Evolutionary conservation across 2,113 vertebrate species (phyloP).

Genomic region (Nannobrachium achirus): DNA sequence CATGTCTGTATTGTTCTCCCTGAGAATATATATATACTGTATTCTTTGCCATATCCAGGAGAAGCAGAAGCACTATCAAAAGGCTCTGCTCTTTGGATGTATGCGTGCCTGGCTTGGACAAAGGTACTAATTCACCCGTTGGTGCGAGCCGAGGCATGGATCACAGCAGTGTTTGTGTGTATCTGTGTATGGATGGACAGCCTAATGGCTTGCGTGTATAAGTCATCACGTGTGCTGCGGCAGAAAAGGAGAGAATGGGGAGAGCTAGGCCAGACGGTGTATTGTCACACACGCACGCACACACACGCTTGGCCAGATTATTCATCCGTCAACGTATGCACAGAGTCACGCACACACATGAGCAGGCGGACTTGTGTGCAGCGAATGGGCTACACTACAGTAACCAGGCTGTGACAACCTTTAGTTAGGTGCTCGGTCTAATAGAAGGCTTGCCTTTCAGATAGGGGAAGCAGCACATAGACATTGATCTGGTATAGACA

Average conservation of each 20-base stretch:
- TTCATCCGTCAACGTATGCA: conserved; percentile 48
- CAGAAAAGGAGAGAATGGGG: conserved; percentile 28
- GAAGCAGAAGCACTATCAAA: conserved; percentile 17
- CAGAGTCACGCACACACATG: background rate
- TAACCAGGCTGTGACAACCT: too few relatives aligned
- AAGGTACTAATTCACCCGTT: conserved; percentile 54
- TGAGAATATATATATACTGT: conserved; percentile 10
- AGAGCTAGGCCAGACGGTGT: conserved; percentile 44
- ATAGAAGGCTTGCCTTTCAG: too few relatives aligned
- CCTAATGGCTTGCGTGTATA: conserved; percentile 2
- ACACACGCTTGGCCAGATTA: conserved; percentile 61
- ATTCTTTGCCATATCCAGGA: conserved; percentile 16
- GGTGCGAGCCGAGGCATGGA: conserved; percentile 37
- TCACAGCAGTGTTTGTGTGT: conserved; percentile 28
- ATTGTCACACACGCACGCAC: conserved; percentile 61
- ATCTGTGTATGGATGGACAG: conserved; percentile 8
- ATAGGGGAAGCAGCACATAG: too few relatives aligned
- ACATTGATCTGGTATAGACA: too few relatives aligned
- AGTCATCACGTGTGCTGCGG: conserved; percentile 26
- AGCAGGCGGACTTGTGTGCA: conserved; percentile 4
- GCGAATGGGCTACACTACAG: too few relatives aligned
- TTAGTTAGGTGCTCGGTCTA: too few relatives aligned
- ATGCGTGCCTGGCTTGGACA: conserved; percentile 42
- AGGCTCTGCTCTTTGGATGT: conserved; percentile 33
- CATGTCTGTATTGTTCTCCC: conserved; percentile 28